These are phyloP conservation scores for Myiagra hebetior DNA, from an alignment of 2,113 vertebrate species.

Conservation along the genomic window DNA sequence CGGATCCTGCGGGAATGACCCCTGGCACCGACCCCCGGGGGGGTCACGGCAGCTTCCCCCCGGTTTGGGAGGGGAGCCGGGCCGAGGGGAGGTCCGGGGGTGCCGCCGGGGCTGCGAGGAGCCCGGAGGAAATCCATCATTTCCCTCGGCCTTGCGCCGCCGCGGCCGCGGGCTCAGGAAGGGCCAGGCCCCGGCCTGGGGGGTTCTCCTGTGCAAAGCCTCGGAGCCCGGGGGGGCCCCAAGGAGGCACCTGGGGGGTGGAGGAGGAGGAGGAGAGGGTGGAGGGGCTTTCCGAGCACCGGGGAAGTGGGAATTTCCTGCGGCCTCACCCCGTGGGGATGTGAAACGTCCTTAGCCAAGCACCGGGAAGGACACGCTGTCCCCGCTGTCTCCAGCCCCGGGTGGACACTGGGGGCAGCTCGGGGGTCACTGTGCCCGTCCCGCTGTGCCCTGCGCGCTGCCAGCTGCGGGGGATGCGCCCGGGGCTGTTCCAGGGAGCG, in stretches of 20 bases:
- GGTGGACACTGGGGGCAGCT: too few relatives aligned
- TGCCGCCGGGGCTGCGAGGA: background rate
- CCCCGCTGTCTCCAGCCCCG: background rate
- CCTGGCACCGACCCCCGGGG: too few relatives aligned
- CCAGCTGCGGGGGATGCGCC: background rate
- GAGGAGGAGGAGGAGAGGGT: background rate
- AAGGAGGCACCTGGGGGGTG: fast-evolving
- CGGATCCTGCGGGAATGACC: background rate
- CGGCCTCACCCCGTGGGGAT: background rate
- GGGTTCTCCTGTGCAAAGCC: background rate
- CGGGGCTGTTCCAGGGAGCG: background rate
- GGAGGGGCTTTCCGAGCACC: background rate
- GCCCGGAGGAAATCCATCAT: background rate
- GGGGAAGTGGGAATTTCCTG: conserved; percentile 23
- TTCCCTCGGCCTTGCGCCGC: background rate
- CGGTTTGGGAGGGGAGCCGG: fast-evolving
- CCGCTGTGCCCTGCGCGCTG: background rate
- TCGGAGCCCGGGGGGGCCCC: background rate
- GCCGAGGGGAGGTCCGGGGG: fast-evolving
- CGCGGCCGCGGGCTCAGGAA: background rate
- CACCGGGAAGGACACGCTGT: background rate
- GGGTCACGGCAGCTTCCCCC: fast-evolving
- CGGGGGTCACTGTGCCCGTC: too few relatives aligned
- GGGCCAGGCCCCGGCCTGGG: background rate
- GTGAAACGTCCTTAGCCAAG: background rate